These are phyloP conservation scores for Drosophila sproati DNA, from an alignment of 1,140 invertebrate species.

Conservation along the genomic window DNA sequence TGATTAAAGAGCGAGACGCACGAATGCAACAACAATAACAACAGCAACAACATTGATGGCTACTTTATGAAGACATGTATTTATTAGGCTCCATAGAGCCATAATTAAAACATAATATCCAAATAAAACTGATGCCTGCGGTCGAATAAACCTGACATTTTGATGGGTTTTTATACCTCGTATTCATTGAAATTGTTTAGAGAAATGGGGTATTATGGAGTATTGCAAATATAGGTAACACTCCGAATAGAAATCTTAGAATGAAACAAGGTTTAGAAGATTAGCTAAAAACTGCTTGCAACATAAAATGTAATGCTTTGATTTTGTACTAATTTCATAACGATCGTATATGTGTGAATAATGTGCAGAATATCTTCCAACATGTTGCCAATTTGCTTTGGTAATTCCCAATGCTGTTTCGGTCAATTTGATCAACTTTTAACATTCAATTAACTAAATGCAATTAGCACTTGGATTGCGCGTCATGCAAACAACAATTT, in stretches of 20 bases:
- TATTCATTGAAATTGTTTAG: background rate
- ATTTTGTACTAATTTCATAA: too few relatives aligned
- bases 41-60: conserved; percentile 27
- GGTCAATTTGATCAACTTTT: conserved; percentile 70
- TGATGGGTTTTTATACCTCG: conserved; percentile 7
- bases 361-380: background rate
- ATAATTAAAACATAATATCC: conserved; percentile 42
- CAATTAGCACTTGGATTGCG: conserved; percentile 72
- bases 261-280: too few relatives aligned
- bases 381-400: conserved; percentile 19
- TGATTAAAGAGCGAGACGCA: conserved; percentile 48
- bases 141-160: conserved; percentile 56
- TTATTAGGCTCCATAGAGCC: conserved; percentile 15
- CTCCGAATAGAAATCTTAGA: too few relatives aligned
- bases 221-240: too few relatives aligned
- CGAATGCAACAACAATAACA: conserved; percentile 37
- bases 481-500: conserved; percentile 48
- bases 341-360: too few relatives aligned
- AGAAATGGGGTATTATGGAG: background rate
- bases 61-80: conserved; percentile 36
- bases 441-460: conserved; percentile 73
- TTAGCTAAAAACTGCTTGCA: too few relatives aligned
- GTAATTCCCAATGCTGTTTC: conserved; percentile 30
- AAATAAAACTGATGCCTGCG: conserved; percentile 31
- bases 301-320: too few relatives aligned